A percentile compares a stretch with the other conserved stretches of the same genome.
Conservation (phyloP, 1,140 invertebrate genomes). For the Atta colombica region DNA sequence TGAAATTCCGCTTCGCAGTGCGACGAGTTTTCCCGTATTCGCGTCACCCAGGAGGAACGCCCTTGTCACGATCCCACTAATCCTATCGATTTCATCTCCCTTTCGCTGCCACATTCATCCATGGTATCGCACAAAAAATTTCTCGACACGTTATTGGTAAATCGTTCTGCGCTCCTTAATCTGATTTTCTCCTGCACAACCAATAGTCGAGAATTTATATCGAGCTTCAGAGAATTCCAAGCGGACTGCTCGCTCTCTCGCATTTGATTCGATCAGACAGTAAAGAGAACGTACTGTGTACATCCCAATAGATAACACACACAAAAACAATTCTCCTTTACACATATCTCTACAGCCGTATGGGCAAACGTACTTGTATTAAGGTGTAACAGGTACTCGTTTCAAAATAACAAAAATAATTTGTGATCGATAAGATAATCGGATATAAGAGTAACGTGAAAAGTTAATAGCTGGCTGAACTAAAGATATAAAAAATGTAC, state of each 20-base stretch:
- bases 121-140: slow-evolving; percentile 42
- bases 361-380: background rate
- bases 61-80: slow-evolving; percentile 46
- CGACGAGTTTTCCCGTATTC: slow-evolving; percentile 35
- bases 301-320: slow-evolving; percentile 1
- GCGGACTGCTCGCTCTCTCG: slow-evolving; percentile 35
- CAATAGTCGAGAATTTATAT: slow-evolving; percentile 49
- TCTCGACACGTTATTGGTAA: slow-evolving; percentile 51
- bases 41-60: background rate
- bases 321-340: slow-evolving; percentile 22
- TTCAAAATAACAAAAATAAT: slow-evolving; percentile 22
- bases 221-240: slow-evolving; percentile 47
- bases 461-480: background rate
- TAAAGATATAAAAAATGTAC: background rate
- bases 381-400: background rate
- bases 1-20: slow-evolving; percentile 33
- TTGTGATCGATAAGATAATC: slow-evolving; percentile 34
- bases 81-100: slow-evolving; percentile 42
- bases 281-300: slow-evolving; percentile 24
- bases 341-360: background rate
- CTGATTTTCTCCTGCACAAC: slow-evolving; percentile 49
- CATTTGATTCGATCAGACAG: slow-evolving; percentile 52
- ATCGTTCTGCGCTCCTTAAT: slow-evolving; percentile 54
- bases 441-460: slow-evolving; percentile 48
- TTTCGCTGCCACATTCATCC: slow-evolving; percentile 28